These are phyloP conservation scores for Micromys minutus DNA, from an alignment of 2,113 vertebrate genomes.

Conservation along the genomic window DNA sequence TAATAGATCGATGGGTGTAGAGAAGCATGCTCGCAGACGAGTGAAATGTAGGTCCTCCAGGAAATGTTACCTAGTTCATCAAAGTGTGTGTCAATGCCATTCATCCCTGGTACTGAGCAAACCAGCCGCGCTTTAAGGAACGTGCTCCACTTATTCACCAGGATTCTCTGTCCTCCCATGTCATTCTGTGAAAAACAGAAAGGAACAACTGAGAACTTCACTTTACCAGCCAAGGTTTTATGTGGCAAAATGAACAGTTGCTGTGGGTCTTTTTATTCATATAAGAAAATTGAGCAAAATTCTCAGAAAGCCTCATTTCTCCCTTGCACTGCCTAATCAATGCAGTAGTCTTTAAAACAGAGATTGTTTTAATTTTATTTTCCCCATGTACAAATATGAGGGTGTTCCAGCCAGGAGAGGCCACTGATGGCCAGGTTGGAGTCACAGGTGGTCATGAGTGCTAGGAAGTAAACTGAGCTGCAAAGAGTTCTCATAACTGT, in stretches of 20 bases:
- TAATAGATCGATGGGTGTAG: neutral
- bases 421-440: neutral
- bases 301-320: neutral
- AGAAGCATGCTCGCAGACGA: neutral
- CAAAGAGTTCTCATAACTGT: too few species aligned
- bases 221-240: neutral
- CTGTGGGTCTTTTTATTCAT: neutral
- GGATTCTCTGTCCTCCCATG: constrained; percentile 94
- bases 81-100: constrained; percentile 97
- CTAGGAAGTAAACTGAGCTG: neutral
- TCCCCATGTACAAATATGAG: too few species aligned
- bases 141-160: constrained; percentile 97
- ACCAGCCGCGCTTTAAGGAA: constrained; percentile 95
- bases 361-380: neutral
- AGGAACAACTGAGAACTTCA: neutral
- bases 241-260: neutral
- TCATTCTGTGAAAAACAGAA: constrained; percentile 90
- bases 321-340: neutral
- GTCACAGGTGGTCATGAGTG: neutral
- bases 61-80: constrained; percentile 93
- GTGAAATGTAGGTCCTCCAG: neutral
- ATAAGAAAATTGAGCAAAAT: neutral
- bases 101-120: constrained; percentile 94
- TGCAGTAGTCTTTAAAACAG: neutral
- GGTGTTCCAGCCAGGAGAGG: neutral